A percentile compares a stretch with the other conserved stretches of the same genome.
Conservation (phyloP, 2,888 invertebrate species). For the Clostera curtula region DNA sequence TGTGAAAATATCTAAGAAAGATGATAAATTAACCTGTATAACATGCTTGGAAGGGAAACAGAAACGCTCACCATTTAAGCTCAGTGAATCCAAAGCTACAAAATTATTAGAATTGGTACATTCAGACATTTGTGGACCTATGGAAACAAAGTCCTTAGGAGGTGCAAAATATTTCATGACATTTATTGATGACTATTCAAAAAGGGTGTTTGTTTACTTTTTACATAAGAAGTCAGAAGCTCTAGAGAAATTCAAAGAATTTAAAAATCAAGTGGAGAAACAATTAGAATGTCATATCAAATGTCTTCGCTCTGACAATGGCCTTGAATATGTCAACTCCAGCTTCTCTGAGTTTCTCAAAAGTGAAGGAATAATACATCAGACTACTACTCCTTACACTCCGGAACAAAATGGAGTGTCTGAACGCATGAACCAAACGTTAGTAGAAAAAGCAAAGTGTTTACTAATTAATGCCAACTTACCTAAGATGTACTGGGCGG, state of each 20-base stretch:
- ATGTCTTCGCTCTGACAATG: conserved; percentile 9
- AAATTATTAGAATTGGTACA: conserved; percentile 5
- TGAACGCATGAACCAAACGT: conserved; percentile 21
- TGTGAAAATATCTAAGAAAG: conserved; percentile 1
- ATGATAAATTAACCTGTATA: neutral
- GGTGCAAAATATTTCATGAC: conserved; percentile 11
- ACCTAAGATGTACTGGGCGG: conserved; percentile 15
- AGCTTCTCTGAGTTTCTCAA: neutral
- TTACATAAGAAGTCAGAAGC: conserved; percentile 4
- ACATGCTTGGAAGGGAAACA: conserved; percentile 3
- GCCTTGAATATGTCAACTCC: conserved; percentile 9
- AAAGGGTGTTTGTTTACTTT: neutral
- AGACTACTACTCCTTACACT: conserved; percentile 7
- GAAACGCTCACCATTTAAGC: conserved; percentile 2
- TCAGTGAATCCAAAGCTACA: neutral
- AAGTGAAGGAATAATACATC: neutral
- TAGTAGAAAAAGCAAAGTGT: conserved; percentile 9
- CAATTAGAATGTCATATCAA: conserved; percentile 7
- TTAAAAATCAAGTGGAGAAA: conserved; percentile 10
- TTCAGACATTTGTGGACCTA: conserved; percentile 15
- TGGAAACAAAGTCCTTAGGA: conserved; percentile 11
- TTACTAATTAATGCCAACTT: conserved; percentile 2
- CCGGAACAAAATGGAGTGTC: conserved; percentile 21
- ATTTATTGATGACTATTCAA: conserved; percentile 11
- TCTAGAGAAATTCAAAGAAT: conserved; percentile 10